Evolutionary conservation across 2,797 vertebrate genomes (phyloP), one percentile per base, ranked within the genome.

Genomic region (Scolopax bukidnonensis): DNA sequence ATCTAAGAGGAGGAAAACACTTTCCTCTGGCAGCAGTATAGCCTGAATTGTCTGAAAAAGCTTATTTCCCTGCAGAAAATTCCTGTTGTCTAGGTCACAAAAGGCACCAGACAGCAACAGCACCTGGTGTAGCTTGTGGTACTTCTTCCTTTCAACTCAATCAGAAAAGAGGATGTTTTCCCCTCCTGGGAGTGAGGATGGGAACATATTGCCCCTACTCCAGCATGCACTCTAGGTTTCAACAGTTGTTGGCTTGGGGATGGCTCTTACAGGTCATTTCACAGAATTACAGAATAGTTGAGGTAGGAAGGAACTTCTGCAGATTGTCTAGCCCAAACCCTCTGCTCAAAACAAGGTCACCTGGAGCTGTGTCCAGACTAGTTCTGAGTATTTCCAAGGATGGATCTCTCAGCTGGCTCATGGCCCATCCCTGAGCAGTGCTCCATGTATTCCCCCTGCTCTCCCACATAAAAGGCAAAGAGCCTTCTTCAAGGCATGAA

Each of bases 341-440:
- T 38, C 20, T 4, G 1, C 33, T 41, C 41, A 50, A 41, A 76
- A 10, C 15, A 56, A 54, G 17, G 32, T 89, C 32, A 57, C 8
- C 8, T 28, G 27, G 50, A 69, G 19, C 15, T 21, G 30, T 51
- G 45, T 74, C 10, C n/a, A 74, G 38, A 5, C 19, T 36, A 40
- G 27, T 51, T 51, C 23, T 73, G 43, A 50, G 5, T 73, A 23
- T 43, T 15, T 73, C 18, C 47, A 67, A 33, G 21, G 30, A 41
- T 12, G 21, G 18, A 67, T 45, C 12, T 70, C 51, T 70, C n/a
- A 56, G 14, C 20, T 81, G 64, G 16, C 14, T 59, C 21, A 27
- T 9, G 30, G 6, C 16, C 20, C 61, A 45, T 40, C 19, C 20
- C 40, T 84, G 0, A 0, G 36, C 48, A 92, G 24, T 12, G 56